A percentile compares a stretch with the other conserved stretches of the same genome.
These are phyloP conservation scores for Henricia sp. DNA, from an alignment of 53 echinoderm and acorn worm species.

Conservation along the genomic window DNA sequence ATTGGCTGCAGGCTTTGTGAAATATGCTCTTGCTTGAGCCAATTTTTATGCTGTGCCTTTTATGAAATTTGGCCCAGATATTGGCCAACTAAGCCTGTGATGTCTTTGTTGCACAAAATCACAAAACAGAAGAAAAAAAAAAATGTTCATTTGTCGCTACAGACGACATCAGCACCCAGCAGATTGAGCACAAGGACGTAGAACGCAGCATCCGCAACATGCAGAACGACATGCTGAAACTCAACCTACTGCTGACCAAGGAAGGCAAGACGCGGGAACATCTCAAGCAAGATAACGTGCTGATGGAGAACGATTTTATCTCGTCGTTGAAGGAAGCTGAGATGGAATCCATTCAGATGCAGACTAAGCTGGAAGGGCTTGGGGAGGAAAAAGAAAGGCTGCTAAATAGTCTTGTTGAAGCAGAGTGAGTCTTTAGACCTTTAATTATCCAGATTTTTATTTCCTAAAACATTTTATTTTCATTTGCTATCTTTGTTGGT, in stretches of 20 bases:
- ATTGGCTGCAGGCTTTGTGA: no score
- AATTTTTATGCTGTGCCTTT: no score
- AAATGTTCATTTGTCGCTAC: conserved; percentile 10
- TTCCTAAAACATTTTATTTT: no score
- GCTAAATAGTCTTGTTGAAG: conserved; percentile 97
- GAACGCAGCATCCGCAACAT: conserved; percentile 88
- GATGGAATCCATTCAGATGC: conserved; percentile 94
- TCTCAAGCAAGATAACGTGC: conserved; percentile 90
- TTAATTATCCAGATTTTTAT: conserved; percentile 46
- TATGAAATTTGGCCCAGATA: no score
- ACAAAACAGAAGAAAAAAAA: no score
- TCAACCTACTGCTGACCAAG: conserved; percentile 89
- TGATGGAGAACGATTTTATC: conserved; percentile 97
- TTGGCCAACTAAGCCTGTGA: no score
- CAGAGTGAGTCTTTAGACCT: conserved; percentile 81
- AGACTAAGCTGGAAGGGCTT: conserved; percentile 84
- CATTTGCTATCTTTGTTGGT: no score
- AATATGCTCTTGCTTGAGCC: no score
- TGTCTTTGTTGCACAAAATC: no score
- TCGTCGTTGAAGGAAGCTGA: conserved; percentile 94
- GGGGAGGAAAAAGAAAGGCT: conserved; percentile 97
- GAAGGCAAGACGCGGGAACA: conserved; percentile 90
- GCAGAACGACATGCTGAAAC: conserved; percentile 99
- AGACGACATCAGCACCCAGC: conserved; percentile 91
- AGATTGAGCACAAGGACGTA: conserved; percentile 76